These are phyloP conservation scores for Crocuta crocuta DNA, from an alignment of 2,113 vertebrate genomes.

Conservation along the genomic window DNA sequence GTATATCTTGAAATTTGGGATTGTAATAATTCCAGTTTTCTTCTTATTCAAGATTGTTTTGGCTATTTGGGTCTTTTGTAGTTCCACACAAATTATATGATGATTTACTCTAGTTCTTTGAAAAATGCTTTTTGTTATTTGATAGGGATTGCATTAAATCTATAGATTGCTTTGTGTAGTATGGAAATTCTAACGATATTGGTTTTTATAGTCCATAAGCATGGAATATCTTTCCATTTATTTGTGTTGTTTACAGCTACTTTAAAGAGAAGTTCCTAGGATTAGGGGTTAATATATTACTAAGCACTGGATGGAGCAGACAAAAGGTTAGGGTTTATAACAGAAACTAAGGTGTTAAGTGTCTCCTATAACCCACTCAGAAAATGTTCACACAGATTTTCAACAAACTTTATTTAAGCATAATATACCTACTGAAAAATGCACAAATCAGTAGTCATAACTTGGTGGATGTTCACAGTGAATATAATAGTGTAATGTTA, in stretches of 20 bases:
- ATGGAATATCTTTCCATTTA: neutral
- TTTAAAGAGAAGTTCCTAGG: neutral
- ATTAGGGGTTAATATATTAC: neutral
- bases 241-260: neutral
- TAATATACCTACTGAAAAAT: neutral
- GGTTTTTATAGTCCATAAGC: neutral
- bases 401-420: neutral
- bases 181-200: neutral
- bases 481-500: neutral
- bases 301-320: neutral
- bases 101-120: neutral
- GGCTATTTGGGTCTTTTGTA: neutral
- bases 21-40: neutral
- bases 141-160: neutral
- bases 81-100: neutral
- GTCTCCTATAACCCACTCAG: neutral
- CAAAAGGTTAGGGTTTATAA: neutral
- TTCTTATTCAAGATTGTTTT: neutral
- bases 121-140: neutral
- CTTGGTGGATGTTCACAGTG: neutral
- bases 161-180: neutral
- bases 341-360: slow-evolving; percentile 27
- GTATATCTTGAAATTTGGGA: neutral
- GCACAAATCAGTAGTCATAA: neutral
- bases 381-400: neutral